Conservation (phyloP, 1,140 invertebrate species). For the Sycobia sp. region DNA sequence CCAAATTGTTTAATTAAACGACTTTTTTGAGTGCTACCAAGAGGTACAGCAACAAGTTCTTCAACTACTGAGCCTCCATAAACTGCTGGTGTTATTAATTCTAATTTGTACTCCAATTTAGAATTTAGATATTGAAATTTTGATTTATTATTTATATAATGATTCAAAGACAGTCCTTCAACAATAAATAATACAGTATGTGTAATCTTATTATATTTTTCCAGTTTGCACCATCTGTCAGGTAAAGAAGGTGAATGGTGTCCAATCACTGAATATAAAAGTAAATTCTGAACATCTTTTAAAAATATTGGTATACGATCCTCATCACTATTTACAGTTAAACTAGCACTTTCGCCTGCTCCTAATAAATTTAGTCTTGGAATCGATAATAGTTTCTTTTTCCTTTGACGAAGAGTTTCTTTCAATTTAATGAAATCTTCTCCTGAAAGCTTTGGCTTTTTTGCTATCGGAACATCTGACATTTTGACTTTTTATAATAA, state of each 20-base stretch:
- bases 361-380: conserved; percentile 67
- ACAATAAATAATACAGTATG: conserved; percentile 77
- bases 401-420: conserved; percentile 63
- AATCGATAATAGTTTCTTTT: conserved; percentile 59
- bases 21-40: conserved; percentile 71
- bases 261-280: conserved; percentile 77
- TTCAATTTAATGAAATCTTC: conserved; percentile 65
- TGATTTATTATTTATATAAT: conserved; percentile 72
- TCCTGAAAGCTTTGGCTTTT: conserved; percentile 41
- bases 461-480: conserved; percentile 3
- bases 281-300: conserved; percentile 80
- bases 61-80: conserved; percentile 76
- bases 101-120: conserved; percentile 70
- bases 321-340: conserved; percentile 58
- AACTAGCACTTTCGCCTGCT: conserved; percentile 67
- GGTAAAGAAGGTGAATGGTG: conserved; percentile 71
- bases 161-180: conserved; percentile 76
- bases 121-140: conserved; percentile 66
- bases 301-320: conserved; percentile 78
- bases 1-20: conserved; percentile 71
- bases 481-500: conserved; percentile 8
- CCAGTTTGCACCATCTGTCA: conserved; percentile 79
- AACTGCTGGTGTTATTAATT: conserved; percentile 74
- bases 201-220: conserved; percentile 69
- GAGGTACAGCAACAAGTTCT: conserved; percentile 76